phyloP scores from a whole-genome alignment of 2,113 vertebrate genomes.

The Esox niger region DNA sequence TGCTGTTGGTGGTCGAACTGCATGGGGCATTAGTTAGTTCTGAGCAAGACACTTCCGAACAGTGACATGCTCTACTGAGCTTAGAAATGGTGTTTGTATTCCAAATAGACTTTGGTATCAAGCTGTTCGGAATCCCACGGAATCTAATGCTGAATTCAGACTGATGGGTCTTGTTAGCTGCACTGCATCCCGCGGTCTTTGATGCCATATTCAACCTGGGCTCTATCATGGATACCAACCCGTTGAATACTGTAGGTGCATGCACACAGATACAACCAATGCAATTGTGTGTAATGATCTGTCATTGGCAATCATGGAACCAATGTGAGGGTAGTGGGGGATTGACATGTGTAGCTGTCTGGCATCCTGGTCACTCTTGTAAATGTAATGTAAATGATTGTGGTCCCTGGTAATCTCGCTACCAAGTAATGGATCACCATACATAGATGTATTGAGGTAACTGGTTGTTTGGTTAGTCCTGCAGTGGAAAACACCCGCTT shows the following conservation, averaged over 20 bases:
- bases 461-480: too few relatives aligned
- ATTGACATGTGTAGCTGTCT: conserved; percentile 47
- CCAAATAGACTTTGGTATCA: conserved; percentile 33
- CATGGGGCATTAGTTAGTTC: too few relatives aligned
- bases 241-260: not conserved
- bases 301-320: conserved; percentile 58
- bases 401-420: too few relatives aligned
- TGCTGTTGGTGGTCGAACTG: not conserved
- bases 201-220: conserved; percentile 1
- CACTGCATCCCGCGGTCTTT: not conserved
- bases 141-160: conserved; percentile 1
- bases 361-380: too few relatives aligned
- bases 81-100: conserved; percentile 31
- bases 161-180: conserved; percentile 38
- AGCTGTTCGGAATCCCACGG: not conserved
- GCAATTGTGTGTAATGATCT: conserved; percentile 46
- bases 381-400: too few relatives aligned
- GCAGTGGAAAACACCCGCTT: too few relatives aligned
- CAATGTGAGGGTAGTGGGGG: conserved; percentile 52
- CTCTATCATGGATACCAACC: not conserved
- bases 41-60: not conserved
- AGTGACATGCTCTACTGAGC: conserved; percentile 46
- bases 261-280: conserved; percentile 8
- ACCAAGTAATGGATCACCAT: too few relatives aligned
- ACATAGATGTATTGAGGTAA: too few relatives aligned